Conservation (phyloP, 2,888 invertebrate species). For the Dasysyrphus tricinctus region DNA sequence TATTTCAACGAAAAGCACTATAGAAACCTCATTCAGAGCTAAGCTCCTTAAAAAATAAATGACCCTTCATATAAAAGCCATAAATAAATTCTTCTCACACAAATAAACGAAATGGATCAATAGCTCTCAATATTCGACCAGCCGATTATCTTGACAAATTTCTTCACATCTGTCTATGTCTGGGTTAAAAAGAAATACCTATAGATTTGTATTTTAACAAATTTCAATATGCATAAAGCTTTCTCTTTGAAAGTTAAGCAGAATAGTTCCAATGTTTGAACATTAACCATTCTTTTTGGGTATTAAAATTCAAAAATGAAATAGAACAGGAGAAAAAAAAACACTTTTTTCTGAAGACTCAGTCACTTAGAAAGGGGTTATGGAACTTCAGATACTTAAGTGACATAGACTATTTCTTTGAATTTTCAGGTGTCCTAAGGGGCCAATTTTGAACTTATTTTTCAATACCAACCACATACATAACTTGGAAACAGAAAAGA, state of each 20-base stretch:
- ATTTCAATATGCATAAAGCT: constrained; percentile 26
- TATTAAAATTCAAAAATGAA: not conserved
- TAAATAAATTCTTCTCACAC: constrained; percentile 44
- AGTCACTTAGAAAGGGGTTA: not conserved
- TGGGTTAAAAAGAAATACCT: constrained; percentile 20
- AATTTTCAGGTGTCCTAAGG: not conserved
- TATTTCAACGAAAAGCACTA: not conserved
- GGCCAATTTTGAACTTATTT: not conserved
- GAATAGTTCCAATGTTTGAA: not conserved
- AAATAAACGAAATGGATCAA: constrained; percentile 35
- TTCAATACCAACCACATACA: no score
- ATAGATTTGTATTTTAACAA: constrained; percentile 9
- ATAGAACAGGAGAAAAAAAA: not conserved
- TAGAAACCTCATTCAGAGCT: not conserved
- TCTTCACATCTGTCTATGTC: constrained; percentile 46
- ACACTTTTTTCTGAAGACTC: not conserved
- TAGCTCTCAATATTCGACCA: constrained; percentile 54
- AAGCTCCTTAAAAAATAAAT: constrained; percentile 1
- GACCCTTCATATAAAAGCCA: constrained; percentile 37
- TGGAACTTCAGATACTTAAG: not conserved
- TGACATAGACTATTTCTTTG: not conserved
- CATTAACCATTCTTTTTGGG: not conserved
- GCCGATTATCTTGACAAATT: constrained; percentile 68
- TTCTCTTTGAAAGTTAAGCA: not conserved
- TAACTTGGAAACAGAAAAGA: no score